Evolutionary conservation across 2,888 invertebrate genomes (phyloP).

Genomic region (Agrochola macilenta): DNA sequence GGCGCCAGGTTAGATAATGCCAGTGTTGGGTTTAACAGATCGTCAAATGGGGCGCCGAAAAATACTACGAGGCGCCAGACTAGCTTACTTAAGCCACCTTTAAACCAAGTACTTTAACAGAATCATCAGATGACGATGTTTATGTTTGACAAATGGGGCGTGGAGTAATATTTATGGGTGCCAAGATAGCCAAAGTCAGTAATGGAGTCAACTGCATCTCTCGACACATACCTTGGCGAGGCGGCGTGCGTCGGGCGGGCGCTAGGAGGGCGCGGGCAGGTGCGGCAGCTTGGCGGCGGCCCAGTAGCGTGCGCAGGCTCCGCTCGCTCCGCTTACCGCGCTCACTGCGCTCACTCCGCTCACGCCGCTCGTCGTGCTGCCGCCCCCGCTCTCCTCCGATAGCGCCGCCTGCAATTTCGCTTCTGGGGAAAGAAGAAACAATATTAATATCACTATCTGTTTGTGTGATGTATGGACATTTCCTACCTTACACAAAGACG

Average conservation of each 20-base stretch:
- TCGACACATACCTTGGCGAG: conserved; percentile 82
- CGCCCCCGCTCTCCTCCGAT: conserved; percentile 85
- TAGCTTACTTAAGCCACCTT: background rate
- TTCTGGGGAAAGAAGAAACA: conserved; percentile 73
- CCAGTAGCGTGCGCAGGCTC: conserved; percentile 78
- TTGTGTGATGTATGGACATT: conserved; percentile 4
- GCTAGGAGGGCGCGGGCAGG: conserved; percentile 90
- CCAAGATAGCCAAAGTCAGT: background rate
- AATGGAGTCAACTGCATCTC: too few species aligned
- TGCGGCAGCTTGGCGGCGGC: conserved; percentile 88
- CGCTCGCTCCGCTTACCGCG: conserved; percentile 68
- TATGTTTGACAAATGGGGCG: background rate
- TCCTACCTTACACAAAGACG: conserved; percentile 32
- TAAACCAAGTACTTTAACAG: background rate
- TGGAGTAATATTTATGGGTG: background rate
- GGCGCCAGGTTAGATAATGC: background rate
- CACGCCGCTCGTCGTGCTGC: conserved; percentile 63
- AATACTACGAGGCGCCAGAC: background rate
- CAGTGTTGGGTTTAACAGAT: background rate
- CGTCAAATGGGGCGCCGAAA: background rate
- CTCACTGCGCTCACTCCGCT: conserved; percentile 71
- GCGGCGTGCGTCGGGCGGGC: conserved; percentile 86
- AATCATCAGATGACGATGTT: background rate
- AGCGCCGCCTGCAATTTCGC: conserved; percentile 88
- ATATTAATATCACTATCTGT: conserved; percentile 10